phyloP scores from a whole-genome alignment of 2,888 invertebrate genomes.

The Nymphalis urticae region DNA sequence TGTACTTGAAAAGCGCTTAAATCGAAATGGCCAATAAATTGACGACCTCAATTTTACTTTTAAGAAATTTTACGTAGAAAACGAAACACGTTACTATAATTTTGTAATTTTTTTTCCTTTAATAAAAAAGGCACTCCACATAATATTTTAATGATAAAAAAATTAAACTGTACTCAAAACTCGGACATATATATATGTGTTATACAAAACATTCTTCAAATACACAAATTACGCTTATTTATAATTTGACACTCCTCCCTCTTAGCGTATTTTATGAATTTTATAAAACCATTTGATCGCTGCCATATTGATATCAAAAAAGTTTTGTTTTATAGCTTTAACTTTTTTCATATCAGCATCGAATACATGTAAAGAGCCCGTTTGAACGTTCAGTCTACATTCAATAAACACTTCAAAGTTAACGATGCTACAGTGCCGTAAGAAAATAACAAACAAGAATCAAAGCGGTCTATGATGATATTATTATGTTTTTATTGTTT shows the following conservation, averaged over 20 bases:
- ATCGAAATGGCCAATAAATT: conserved; percentile 73
- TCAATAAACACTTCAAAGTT: conserved; percentile 55
- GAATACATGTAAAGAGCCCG: conserved; percentile 36
- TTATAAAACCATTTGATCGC: background rate
- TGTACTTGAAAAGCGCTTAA: conserved; percentile 73
- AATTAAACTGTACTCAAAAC: too few relatives aligned
- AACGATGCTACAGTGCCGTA: conserved; percentile 14
- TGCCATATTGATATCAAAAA: conserved; percentile 24
- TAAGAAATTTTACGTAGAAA: conserved; percentile 13
- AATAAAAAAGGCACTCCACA: background rate
- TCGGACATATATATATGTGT: too few relatives aligned
- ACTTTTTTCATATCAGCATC: conserved; percentile 67
- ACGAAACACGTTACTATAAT: background rate
- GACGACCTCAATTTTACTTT: conserved; percentile 56
- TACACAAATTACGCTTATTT: background rate
- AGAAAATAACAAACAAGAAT: conserved; percentile 11
- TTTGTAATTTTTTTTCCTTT: background rate
- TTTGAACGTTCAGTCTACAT: conserved; percentile 29
- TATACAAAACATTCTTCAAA: background rate
- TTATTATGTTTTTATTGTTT: too few relatives aligned
- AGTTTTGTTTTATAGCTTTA: conserved; percentile 38
- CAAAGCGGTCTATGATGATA: background rate
- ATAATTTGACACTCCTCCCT: background rate
- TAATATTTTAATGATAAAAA: too few relatives aligned
- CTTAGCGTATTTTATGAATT: background rate